These are phyloP conservation scores for Garra rufa DNA, from an alignment of 2,113 vertebrate genomes.

Conservation along the genomic window DNA sequence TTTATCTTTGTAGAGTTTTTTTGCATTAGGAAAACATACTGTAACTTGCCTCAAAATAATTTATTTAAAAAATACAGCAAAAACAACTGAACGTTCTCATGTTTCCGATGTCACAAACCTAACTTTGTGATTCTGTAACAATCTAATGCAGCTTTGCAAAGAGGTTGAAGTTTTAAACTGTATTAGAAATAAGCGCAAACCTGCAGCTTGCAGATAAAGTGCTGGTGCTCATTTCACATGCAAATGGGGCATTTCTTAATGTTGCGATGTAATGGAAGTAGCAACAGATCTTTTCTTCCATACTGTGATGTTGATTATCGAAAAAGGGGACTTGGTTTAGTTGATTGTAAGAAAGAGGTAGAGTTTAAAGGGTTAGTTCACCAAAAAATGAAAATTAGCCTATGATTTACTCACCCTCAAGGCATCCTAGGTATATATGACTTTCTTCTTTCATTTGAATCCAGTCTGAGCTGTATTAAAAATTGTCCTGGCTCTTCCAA, in stretches of 20 bases:
- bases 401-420: neutral
- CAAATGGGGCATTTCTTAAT: neutral
- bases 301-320: neutral
- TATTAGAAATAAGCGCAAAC: neutral
- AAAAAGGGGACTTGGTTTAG: neutral
- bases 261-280: neutral
- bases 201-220: neutral
- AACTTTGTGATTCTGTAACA: neutral
- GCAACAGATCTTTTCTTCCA: neutral
- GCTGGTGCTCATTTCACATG: neutral
- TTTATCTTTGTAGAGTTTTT: neutral
- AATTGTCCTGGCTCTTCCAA: no score
- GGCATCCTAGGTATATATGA: neutral
- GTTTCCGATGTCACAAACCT: neutral
- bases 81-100: neutral
- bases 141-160: neutral
- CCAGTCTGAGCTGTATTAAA: no score
- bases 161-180: neutral
- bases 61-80: neutral
- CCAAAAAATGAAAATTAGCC: neutral
- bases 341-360: neutral
- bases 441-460: no score
- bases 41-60: neutral
- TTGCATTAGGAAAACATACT: neutral
- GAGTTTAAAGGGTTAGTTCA: neutral